Base-by-base conservation (phyloP, 2,797 vertebrate species). In the Rhabdomys pumilio region DNA sequence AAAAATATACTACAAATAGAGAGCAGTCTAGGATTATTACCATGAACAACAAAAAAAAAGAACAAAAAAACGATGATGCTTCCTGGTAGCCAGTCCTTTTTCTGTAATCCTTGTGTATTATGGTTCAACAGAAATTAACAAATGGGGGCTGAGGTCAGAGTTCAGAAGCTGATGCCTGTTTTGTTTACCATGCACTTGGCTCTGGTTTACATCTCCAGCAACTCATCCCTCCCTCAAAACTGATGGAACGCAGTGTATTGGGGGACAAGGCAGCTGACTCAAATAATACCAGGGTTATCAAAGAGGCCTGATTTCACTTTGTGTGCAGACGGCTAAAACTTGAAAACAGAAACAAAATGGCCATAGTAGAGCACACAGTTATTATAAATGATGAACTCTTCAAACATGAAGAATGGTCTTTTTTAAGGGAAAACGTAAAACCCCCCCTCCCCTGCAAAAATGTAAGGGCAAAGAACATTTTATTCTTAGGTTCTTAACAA, bases 401-500 rank as follows among this genome's bases (percentile, higher is more conserved):
- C 34, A 14, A 92, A 90, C 1, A 61, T 15, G 19, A 80, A 67
- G 29, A 38, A 26, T 81, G 8, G 29, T 6, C 24, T 38, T 72
- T 90, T 96, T 38, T 72, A 34, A 7, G 7, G 69, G 8, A 17
- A 7, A 1, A n/a, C 34, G 4, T 6, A 72, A n/a, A 10, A 1
- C 10, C 17, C 4, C 11, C 22, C 31, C 3, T 1, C 20, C 13
- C 3, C 4, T 19, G 8, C 15, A 73, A 76, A 44, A 38, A 9
- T 61, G 61, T 50, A 38, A 93, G 19, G 34, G 24, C 19, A 89
- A 83, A 90, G 0, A 20, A 89, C 8, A 17, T 67, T 85, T 89
- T 69, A 87, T n/a, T 81, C 55, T 90, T 89, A 85, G 57, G 53
- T 63, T 92, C n/a, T 96, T 31, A 89, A 73, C 12, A n/a, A 89